A percentile compares a stretch with the other conserved stretches of the same genome.
These are phyloP conservation scores for Spialia ferax DNA, from an alignment of 2,888 invertebrate species.

Conservation along the genomic window DNA sequence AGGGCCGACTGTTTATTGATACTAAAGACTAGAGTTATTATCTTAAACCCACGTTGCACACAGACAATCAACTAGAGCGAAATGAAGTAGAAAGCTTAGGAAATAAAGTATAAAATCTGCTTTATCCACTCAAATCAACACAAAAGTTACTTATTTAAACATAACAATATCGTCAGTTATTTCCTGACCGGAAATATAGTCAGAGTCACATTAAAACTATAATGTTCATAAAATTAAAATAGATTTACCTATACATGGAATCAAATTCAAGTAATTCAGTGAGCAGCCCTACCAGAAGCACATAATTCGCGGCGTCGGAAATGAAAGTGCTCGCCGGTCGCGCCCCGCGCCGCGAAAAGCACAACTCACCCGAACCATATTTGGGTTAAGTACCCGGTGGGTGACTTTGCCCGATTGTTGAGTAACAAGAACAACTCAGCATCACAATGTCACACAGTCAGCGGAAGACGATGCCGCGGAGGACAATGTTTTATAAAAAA, in stretches of 20 bases:
- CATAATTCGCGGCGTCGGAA: conserved; percentile 44
- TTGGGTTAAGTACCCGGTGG: conserved; percentile 24
- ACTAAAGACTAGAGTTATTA: neutral
- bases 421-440: conserved; percentile 9
- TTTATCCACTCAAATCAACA: no score
- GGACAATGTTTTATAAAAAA: neutral
- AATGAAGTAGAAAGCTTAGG: neutral
- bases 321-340: conserved; percentile 46
- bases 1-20: conserved; percentile 17
- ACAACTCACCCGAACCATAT: conserved; percentile 24
- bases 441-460: conserved; percentile 1
- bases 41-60: neutral
- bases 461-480: neutral
- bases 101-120: no score
- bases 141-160: no score
- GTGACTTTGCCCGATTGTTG: conserved; percentile 12
- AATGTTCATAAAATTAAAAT: no score
- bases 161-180: no score
- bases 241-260: neutral
- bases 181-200: no score
- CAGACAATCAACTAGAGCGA: neutral
- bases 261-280: neutral
- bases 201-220: no score
- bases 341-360: conserved; percentile 41
- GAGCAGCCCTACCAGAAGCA: conserved; percentile 20